Conservation (phyloP, 2,888 invertebrate species). For the Campoplex capitator region DNA sequence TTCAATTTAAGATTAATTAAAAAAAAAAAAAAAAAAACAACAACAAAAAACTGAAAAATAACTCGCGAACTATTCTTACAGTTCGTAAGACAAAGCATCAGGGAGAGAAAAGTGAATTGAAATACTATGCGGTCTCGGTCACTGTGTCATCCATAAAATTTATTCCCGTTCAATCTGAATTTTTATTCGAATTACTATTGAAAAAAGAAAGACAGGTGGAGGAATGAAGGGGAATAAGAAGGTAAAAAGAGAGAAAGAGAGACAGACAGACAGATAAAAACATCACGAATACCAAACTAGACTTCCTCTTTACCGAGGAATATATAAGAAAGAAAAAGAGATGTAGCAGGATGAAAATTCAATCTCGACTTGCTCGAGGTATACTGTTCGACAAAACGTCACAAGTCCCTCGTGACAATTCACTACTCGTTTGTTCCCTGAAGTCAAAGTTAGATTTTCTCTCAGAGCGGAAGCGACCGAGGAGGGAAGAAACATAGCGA, state of each 20-base stretch:
- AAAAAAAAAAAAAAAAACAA: too few relatives aligned
- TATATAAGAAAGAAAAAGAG: constrained; percentile 13
- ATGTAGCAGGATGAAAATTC: constrained; percentile 46
- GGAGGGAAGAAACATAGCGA: not conserved
- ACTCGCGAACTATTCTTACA: not conserved
- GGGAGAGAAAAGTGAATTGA: not conserved
- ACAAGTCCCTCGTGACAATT: constrained; percentile 21
- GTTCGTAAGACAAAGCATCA: not conserved
- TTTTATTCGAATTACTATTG: not conserved
- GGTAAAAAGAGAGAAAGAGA: not conserved
- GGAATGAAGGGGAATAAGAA: constrained; percentile 7
- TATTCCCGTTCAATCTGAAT: constrained; percentile 24
- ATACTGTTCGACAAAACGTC: constrained; percentile 36
- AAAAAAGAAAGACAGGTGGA: constrained; percentile 2
- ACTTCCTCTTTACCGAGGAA: constrained; percentile 29
- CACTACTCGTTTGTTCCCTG: not conserved
- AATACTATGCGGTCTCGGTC: not conserved
- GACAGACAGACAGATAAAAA: not conserved
- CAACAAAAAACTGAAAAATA: not conserved
- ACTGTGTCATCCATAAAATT: constrained; percentile 23
- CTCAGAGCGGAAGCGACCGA: not conserved
- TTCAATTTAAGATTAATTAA: too few relatives aligned
- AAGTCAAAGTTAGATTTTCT: constrained; percentile 25
- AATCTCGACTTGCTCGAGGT: constrained; percentile 50
- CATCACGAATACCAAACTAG: not conserved